phyloP scores from a whole-genome alignment of 2,888 invertebrate genomes.

The Cheilosia scutellata region DNA sequence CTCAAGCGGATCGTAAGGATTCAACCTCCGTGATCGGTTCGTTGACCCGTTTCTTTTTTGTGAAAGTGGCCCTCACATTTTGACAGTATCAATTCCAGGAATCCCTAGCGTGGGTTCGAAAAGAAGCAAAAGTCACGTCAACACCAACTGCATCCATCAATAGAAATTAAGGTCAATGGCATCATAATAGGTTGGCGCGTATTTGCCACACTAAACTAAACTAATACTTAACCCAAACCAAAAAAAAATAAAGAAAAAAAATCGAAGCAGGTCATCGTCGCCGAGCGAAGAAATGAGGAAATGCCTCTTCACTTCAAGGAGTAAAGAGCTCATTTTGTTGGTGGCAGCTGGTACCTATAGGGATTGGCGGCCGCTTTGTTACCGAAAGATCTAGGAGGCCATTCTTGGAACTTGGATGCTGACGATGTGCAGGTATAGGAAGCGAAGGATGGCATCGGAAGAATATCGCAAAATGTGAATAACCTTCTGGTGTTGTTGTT shows the following conservation, averaged over 20 bases:
- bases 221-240: conserved; percentile 29
- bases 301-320: conserved; percentile 49
- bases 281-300: conserved; percentile 29
- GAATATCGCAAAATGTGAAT: conserved; percentile 63
- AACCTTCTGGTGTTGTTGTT: conserved; percentile 27
- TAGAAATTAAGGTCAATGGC: conserved; percentile 71
- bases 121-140: conserved; percentile 45
- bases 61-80: conserved; percentile 40
- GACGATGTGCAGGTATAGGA: conserved; percentile 48
- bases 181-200: conserved; percentile 54
- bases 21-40: conserved; percentile 52
- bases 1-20: neutral
- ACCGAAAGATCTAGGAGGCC: conserved; percentile 45
- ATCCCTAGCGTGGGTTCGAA: conserved; percentile 55
- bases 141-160: conserved; percentile 55
- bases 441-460: conserved; percentile 45
- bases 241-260: conserved; percentile 49
- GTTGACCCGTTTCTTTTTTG: conserved; percentile 36
- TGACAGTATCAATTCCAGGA: conserved; percentile 21
- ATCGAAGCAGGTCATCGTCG: conserved; percentile 58
- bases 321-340: conserved; percentile 39
- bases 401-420: conserved; percentile 36
- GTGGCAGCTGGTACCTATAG: conserved; percentile 6
- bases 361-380: conserved; percentile 14
- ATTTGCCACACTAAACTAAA: conserved; percentile 48